Evolutionary conservation across 2,113 vertebrate genomes (phyloP).

Genomic region (Alouatta palliata): DNA sequence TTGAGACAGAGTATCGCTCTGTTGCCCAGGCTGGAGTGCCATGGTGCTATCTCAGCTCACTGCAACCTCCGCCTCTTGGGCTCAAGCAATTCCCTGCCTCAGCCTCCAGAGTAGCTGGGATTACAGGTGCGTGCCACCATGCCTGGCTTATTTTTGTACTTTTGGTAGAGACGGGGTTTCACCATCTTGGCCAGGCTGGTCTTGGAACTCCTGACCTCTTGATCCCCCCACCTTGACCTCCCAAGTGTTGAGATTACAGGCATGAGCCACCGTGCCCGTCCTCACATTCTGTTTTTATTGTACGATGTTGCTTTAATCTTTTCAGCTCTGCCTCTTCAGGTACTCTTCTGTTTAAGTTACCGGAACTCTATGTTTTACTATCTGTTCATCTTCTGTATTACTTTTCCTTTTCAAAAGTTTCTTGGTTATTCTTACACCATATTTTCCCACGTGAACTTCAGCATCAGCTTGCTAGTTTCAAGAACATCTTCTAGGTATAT

Average conservation of each 20-base stretch:
- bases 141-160: too few species aligned
- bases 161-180: too few species aligned
- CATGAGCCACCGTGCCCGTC: too few species aligned
- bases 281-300: not conserved
- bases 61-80: too few species aligned
- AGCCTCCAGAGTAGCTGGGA: too few species aligned
- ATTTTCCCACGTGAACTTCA: not conserved
- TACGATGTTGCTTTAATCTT: fast-evolving
- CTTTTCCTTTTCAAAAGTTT: not conserved
- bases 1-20: not conserved
- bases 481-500: not conserved
- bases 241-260: too few species aligned
- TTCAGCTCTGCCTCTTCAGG: not conserved
- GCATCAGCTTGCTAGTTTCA: not conserved
- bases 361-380: not conserved
- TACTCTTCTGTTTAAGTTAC: fast-evolving
- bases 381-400: fast-evolving
- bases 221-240: too few species aligned
- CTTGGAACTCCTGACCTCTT: too few species aligned
- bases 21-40: not conserved
- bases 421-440: not conserved
- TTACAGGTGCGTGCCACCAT: too few species aligned
- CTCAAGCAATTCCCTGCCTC: too few species aligned
- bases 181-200: too few species aligned
- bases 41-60: too few species aligned